Base-by-base conservation (phyloP, 1,140 invertebrate genomes). In the Arctopsyche grandis region DNA sequence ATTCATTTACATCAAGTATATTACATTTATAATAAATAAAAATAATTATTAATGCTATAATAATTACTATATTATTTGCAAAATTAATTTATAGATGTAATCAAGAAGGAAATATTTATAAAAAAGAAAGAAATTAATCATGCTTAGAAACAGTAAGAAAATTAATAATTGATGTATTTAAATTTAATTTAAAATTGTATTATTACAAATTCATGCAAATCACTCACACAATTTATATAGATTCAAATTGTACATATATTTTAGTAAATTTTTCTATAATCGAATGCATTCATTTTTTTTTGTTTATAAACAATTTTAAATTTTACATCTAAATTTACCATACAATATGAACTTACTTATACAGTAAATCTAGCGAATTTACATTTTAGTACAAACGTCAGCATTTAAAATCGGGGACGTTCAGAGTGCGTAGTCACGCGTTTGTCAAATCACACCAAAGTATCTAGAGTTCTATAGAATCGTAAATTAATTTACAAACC, bases 311-410 rank as follows among this genome's bases (percentile, higher is more conserved):
- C 29, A 38, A 38, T 38, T 60, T 60, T 21, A 60, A 60, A 60
- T 1, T 60, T 60, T 16, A 60, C 9, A 24, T 22, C 63, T 66
- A 66, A 66, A 66, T 66, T 66, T 66, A 66, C 63, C 63, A 66
- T 66, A 26, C 21, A 21, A 19, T 22, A 66, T 26, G 24, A 26
- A 24, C 63, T 29, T 66, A 66, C 26, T 29, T 14, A 26, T 66
- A 66, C 14, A 66, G 63, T 66, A 66, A 66, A 66, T 66, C 63
- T 66, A 66, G 63, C 14, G 24, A 66, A 66, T 66, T 26, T 66
- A 66, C 63, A 66, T 66, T 66, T 66, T 26, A 66, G 9, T 66
- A 66, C 21, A 66, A 60, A 52, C 48, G 10, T 66, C 21, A 66
- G 22, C 63, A n/a, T 10, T 12, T 5, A 26, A 66, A 66, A 9